Conservation (phyloP, 2,113 vertebrate species). For the Phylloscopus whistleri region DNA sequence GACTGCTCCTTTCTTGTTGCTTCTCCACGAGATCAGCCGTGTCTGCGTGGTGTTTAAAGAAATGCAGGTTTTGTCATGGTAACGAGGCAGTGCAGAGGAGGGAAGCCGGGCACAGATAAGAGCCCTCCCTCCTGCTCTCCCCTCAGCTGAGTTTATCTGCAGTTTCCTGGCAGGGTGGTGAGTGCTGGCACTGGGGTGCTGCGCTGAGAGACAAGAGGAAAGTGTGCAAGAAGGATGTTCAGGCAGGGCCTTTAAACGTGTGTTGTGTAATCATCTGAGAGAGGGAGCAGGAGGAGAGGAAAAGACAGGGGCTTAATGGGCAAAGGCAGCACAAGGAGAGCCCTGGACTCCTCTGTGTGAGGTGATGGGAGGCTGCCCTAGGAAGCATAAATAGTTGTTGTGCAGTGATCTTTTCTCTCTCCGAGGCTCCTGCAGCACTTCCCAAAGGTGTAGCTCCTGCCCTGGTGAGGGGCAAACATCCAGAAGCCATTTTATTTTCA, state of each 20-base stretch:
- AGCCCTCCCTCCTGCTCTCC: neutral
- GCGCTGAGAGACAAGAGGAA: neutral
- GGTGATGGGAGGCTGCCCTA: neutral
- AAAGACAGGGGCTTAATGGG: neutral
- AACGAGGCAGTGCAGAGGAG: constrained; percentile 46
- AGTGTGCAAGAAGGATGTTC: neutral
- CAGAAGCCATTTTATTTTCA: neutral
- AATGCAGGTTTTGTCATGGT: constrained; percentile 48
- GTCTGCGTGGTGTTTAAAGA: constrained; percentile 8
- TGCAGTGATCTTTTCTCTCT: neutral
- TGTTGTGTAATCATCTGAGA: neutral
- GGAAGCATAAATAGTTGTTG: neutral
- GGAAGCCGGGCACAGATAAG: constrained; percentile 20
- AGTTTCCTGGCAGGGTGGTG: neutral
- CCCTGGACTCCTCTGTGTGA: neutral
- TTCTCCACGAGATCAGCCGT: neutral
- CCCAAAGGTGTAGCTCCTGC: neutral
- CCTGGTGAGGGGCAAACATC: neutral
- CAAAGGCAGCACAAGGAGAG: neutral
- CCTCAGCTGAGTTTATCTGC: constrained; percentile 32
- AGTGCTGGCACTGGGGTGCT: neutral
- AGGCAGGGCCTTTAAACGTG: neutral
- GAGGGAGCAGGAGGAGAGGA: neutral
- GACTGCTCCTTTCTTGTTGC: constrained; percentile 30
- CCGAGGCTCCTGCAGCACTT: neutral